Evolutionary conservation across 2,797 vertebrate species (phyloP), one percentile per base, ranked within the genome.

Genomic region (Benthosema pterotum): DNA sequence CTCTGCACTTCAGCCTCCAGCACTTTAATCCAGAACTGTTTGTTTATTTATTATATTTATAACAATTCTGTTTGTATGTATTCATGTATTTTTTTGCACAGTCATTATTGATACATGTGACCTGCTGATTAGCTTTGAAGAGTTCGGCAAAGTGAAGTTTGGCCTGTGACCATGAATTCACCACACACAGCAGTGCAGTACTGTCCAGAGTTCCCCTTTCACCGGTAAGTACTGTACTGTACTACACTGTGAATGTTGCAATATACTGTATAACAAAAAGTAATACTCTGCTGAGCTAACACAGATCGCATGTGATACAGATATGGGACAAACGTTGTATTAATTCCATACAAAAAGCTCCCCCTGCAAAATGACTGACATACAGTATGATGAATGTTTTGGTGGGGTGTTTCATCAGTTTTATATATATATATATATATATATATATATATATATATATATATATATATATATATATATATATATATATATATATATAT

Each of bases 171-270:
- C 82, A 98, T 99, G 97, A 97, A 94, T 90, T 93, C 95, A 64
- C 94, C 95, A 54, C 95, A 93, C 88, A 87, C 93, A 77, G 88
- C 96, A 72, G 89, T 98, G 86, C 94, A 95, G 87, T 96, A 92
- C 90, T 95, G 94, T 83, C 93, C 96, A 28, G 97, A 98, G 79
- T 93, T 95, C 82, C 92, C 95, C 88, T 94, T 97, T 90, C 95
- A 94, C 87, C 92, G 96, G 97, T 99, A 92, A 98, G 97, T 95
- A 86, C 77, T 6, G 19, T 14, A 7, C 28, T 47, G 50, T 48
- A 19, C 15, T 18, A 14, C 9, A 16, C 46, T 67, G 45, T 22
- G 6, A 28, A 28, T 28, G 28, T 28, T 28, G 28, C 28, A 28
- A 28, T 28, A 38, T 38, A n/a, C n/a, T n/a, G n/a, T n/a, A 38